Evolutionary conservation across 2,113 vertebrate species (phyloP).

Genomic region (Tamias sibiricus): DNA sequence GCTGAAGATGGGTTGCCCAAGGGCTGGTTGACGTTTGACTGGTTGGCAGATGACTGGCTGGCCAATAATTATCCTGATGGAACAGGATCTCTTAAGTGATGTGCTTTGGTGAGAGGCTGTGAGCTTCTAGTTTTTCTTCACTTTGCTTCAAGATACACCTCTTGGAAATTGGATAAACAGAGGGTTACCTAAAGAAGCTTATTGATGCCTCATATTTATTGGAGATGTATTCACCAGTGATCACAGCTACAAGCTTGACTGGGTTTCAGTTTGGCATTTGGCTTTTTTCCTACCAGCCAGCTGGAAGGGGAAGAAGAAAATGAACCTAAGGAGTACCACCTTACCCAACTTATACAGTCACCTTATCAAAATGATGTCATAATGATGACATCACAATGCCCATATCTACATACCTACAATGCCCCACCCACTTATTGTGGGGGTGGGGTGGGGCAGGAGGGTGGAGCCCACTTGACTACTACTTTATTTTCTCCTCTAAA

Average conservation of each 20-base stretch:
- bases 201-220: background rate
- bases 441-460: background rate
- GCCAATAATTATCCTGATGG: slow-evolving; percentile 5
- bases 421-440: background rate
- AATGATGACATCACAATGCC: slow-evolving; percentile 24
- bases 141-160: background rate
- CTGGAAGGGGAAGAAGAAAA: slow-evolving; percentile 15
- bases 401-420: background rate
- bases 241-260: slow-evolving; percentile 12
- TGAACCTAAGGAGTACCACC: background rate
- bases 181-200: background rate
- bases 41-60: background rate
- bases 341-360: background rate
- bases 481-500: background rate
- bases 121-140: slow-evolving; percentile 6
- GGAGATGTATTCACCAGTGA: slow-evolving; percentile 27
- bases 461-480: background rate
- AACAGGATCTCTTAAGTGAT: slow-evolving; percentile 6
- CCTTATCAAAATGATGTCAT: background rate
- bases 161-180: slow-evolving; percentile 4
- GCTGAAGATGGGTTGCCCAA: background rate
- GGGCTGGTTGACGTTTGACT: background rate
- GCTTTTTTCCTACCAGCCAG: slow-evolving; percentile 48
- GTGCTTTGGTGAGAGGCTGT: slow-evolving; percentile 11
- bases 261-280: slow-evolving; percentile 58